Evolutionary conservation across 2,113 vertebrate species (phyloP).

Genomic region (Seriola quinqueradiata): DNA sequence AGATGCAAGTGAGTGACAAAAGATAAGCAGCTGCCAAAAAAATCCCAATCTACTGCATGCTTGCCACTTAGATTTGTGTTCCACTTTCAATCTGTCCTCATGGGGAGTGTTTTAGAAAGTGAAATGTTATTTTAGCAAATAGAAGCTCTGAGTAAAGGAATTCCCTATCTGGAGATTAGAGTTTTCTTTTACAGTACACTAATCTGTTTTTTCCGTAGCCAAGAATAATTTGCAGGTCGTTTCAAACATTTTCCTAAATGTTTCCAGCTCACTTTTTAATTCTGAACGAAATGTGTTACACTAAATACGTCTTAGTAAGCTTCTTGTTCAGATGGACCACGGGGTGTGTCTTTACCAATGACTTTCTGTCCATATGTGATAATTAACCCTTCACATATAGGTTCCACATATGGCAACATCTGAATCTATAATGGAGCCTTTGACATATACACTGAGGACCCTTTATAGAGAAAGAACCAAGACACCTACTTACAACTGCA

Average conservation of each 20-base stretch:
- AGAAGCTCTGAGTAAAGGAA: conserved; percentile 12
- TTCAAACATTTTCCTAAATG: not conserved
- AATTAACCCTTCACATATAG: not conserved
- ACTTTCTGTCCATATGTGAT: not conserved
- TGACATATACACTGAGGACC: not conserved
- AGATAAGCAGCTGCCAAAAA: conserved; percentile 14
- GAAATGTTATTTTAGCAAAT: not conserved
- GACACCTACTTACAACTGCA: not conserved
- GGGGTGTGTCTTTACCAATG: not conserved
- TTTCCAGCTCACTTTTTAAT: not conserved
- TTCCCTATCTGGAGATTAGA: not conserved
- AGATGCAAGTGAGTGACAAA: conserved; percentile 13
- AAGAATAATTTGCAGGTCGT: not conserved
- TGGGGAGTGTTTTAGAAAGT: not conserved
- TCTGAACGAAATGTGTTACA: not conserved
- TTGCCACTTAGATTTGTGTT: not conserved
- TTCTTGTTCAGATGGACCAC: not conserved
- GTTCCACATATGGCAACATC: not conserved
- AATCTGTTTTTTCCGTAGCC: not conserved
- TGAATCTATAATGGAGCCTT: not conserved
- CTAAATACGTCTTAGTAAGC: not conserved
- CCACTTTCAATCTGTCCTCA: conserved; percentile 3
- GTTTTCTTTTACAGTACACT: conserved; percentile 4
- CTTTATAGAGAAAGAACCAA: not conserved
- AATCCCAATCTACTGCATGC: not conserved